A percentile compares a stretch with the other conserved stretches of the same genome.
phyloP scores from a whole-genome alignment of 2,797 vertebrate genomes.

The Megaceryle alcyon region DNA sequence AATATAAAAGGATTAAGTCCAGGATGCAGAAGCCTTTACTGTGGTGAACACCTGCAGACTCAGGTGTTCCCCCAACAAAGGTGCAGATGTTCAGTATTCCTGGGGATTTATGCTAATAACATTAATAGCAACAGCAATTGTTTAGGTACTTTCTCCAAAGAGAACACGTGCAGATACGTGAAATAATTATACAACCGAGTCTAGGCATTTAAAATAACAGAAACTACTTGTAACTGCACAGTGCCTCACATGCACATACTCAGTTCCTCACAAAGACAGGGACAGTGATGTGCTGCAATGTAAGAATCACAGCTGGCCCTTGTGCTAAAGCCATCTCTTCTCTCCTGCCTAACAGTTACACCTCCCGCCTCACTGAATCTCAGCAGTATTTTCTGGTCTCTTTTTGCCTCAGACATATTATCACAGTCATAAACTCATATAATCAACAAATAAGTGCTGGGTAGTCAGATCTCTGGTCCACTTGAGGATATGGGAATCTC shows the following conservation, averaged over 20 bases:
- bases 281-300: fast-evolving
- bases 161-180: background rate
- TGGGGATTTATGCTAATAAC: background rate
- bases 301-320: background rate
- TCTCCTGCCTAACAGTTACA: background rate
- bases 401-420: background rate
- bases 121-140: background rate
- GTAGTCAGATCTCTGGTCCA: background rate
- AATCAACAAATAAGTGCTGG: background rate
- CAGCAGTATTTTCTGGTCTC: background rate
- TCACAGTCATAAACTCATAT: background rate
- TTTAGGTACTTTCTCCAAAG: background rate
- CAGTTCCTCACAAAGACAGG: background rate
- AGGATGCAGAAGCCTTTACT: background rate
- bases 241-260: background rate
- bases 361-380: background rate
- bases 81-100: background rate
- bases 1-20: background rate
- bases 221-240: background rate
- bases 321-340: background rate
- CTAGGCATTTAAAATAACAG: background rate
- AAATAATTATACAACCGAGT: background rate
- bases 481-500: background rate
- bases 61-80: slow-evolving; percentile 9
- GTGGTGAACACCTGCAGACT: background rate